A percentile compares a stretch with the other conserved stretches of the same genome.
phyloP scores from a whole-genome alignment of 1,140 invertebrate genomes.

The Calycopis cecrops region DNA sequence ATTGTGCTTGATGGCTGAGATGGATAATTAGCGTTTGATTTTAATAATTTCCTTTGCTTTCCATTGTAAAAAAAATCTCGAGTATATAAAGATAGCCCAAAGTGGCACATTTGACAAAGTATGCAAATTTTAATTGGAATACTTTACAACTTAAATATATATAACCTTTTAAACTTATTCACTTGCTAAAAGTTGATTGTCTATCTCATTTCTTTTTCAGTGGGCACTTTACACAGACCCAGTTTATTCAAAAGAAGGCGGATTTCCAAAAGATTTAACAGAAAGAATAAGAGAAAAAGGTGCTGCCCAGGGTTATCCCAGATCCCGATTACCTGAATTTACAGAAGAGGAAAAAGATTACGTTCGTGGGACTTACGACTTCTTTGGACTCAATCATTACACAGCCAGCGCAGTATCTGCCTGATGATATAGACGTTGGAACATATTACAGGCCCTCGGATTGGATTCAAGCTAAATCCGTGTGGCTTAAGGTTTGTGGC shows the following conservation, averaged over 20 bases:
- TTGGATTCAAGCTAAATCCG: constrained; percentile 17
- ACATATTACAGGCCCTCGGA: constrained; percentile 13
- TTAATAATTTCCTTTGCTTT: no score
- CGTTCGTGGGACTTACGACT: constrained; percentile 77
- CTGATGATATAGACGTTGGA: constrained; percentile 19
- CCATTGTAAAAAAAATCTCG: no score
- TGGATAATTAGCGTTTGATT: no score
- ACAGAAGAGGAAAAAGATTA: constrained; percentile 65
- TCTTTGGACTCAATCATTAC: constrained; percentile 80
- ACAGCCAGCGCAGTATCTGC: constrained; percentile 45
- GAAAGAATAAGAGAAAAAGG: constrained; percentile 70
- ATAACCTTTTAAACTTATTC: no score
- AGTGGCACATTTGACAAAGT: no score
- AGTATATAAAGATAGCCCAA: no score
- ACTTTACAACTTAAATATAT: no score
- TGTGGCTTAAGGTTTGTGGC: constrained; percentile 24
- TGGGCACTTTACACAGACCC: no score
- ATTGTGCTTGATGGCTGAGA: no score
- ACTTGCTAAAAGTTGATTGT: no score
- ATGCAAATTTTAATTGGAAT: no score
- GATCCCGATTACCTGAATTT: constrained; percentile 73
- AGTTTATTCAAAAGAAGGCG: constrained; percentile 74
- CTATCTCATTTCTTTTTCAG: no score
- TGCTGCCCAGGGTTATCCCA: constrained; percentile 50
- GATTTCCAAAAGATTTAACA: constrained; percentile 77